A percentile compares a stretch with the other conserved stretches of the same genome.
Evolutionary conservation across 2,797 vertebrate species (phyloP).

Genomic region (Sebastes dallii): DNA sequence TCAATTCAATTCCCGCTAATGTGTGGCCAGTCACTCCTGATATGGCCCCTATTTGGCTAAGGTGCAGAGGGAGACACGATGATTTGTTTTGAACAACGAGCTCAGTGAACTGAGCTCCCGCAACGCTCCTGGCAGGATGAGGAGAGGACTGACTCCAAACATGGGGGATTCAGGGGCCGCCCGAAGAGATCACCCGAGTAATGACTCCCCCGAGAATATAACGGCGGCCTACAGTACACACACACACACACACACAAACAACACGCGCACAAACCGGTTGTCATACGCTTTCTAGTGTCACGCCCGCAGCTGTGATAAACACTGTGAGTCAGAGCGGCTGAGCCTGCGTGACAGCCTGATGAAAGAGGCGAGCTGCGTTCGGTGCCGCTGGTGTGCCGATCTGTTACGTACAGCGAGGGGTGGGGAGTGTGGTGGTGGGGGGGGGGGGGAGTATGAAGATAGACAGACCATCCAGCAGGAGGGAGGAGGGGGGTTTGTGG

Average conservation of each 20-base stretch:
- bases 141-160: constrained; percentile 18
- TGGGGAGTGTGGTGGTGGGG: background rate
- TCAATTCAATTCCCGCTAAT: constrained; percentile 47
- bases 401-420: constrained; percentile 21
- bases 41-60: constrained; percentile 43
- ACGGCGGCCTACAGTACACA: background rate
- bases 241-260: background rate
- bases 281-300: constrained; percentile 52
- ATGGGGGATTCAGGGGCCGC: background rate
- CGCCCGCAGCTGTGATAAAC: constrained; percentile 59
- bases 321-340: constrained; percentile 53
- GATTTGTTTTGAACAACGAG: constrained; percentile 57
- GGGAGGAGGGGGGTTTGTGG: background rate
- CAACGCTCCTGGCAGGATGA: background rate
- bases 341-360: constrained; percentile 51
- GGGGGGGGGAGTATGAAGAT: background rate
- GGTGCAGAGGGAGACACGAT: constrained; percentile 27
- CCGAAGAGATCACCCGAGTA: constrained; percentile 19
- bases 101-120: constrained; percentile 25
- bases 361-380: constrained; percentile 43
- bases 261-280: background rate
- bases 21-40: constrained; percentile 31
- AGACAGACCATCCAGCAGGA: constrained; percentile 26
- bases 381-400: constrained; percentile 33
- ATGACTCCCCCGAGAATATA: constrained; percentile 26